Evolutionary conservation across 2,797 vertebrate genomes (phyloP).

Genomic region (Prionace glauca): DNA sequence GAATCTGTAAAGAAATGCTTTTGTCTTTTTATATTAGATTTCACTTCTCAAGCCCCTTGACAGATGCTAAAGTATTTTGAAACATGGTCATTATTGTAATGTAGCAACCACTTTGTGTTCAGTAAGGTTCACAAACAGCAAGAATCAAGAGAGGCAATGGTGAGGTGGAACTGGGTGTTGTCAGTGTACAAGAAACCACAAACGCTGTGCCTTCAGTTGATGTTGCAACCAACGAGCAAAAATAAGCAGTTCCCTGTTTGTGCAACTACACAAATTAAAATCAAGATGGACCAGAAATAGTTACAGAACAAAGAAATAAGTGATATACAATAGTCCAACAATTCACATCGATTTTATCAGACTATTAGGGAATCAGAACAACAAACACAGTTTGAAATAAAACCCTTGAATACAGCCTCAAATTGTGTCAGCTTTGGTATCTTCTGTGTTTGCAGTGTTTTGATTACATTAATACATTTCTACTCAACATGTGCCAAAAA

Average conservation of each 20-base stretch:
- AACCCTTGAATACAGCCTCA: background rate
- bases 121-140: too few species aligned
- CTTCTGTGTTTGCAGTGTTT: background rate
- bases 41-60: background rate
- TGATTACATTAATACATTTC: background rate
- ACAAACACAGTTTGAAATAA: background rate
- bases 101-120: too few species aligned
- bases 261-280: background rate
- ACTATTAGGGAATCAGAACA: background rate
- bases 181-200: too few species aligned
- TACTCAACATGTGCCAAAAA: background rate
- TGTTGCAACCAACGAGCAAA: background rate
- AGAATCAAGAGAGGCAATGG: too few species aligned
- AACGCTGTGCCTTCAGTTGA: too few species aligned
- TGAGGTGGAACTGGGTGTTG: too few species aligned
- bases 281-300: background rate
- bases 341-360: background rate
- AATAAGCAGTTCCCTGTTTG: too few species aligned
- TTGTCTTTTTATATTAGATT: background rate
- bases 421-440: background rate
- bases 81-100: too few species aligned
- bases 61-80: background rate
- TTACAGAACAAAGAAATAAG: background rate
- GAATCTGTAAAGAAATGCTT: background rate
- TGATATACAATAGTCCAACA: background rate